These are phyloP conservation scores for Drosophila maculinotata DNA, from an alignment of 2,888 invertebrate species.

Conservation along the genomic window DNA sequence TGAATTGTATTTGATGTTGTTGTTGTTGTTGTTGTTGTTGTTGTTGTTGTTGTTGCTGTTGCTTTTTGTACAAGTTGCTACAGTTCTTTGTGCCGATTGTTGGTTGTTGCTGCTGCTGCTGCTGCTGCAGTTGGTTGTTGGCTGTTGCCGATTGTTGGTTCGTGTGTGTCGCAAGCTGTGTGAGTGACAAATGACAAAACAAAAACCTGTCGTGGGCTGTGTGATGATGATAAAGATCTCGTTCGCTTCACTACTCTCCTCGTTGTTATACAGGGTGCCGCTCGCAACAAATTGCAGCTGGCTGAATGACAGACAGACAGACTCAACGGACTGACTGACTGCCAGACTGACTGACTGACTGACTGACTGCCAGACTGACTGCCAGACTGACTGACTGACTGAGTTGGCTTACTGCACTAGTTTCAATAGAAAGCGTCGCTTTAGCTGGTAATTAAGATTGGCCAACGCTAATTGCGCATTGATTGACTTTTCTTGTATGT, in stretches of 20 bases:
- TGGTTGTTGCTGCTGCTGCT: slow-evolving; percentile 35
- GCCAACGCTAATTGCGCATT: slow-evolving; percentile 72
- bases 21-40: slow-evolving; percentile 23
- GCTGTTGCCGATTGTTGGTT: slow-evolving; percentile 41
- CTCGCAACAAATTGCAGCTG: slow-evolving; percentile 75
- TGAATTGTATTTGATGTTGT: slow-evolving; percentile 69
- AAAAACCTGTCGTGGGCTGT: slow-evolving; percentile 85
- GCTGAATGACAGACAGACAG: slow-evolving; percentile 9
- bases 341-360: slow-evolving; percentile 14
- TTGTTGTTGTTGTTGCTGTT: slow-evolving; percentile 18
- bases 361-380: slow-evolving; percentile 15
- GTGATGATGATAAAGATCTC: slow-evolving; percentile 75
- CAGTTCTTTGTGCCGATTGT: slow-evolving; percentile 68
- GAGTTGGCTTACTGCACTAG: slow-evolving; percentile 70
- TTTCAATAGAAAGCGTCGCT: slow-evolving; percentile 66
- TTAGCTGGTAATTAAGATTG: slow-evolving; percentile 65
- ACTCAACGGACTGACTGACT: slow-evolving; percentile 17
- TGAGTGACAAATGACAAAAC: slow-evolving; percentile 85
- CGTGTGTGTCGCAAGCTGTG: slow-evolving; percentile 79
- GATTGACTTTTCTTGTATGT: slow-evolving; percentile 71
- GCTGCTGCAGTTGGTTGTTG: slow-evolving; percentile 34
- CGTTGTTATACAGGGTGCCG: slow-evolving; percentile 72
- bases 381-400: slow-evolving; percentile 9
- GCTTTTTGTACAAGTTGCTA: slow-evolving; percentile 68
- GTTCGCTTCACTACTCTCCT: slow-evolving; percentile 40